phyloP scores from a whole-genome alignment of 2,113 vertebrate species.

The Onychostruthus taczanowskii region DNA sequence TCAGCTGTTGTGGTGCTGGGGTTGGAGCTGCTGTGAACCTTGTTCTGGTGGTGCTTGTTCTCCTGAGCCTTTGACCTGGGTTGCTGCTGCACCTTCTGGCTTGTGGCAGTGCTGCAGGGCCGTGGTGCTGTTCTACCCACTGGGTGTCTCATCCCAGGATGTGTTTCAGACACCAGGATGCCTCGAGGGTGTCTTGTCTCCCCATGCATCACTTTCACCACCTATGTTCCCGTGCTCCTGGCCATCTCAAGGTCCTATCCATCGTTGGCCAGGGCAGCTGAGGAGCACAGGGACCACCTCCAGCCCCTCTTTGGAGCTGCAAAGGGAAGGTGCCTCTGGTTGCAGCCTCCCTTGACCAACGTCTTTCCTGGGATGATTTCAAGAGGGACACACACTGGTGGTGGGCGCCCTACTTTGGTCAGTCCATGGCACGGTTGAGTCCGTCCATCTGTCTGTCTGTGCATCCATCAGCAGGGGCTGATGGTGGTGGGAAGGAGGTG shows the following conservation, averaged over 20 bases:
- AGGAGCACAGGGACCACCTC: neutral
- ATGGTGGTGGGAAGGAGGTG: neutral
- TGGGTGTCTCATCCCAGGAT: neutral
- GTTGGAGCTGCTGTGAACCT: neutral
- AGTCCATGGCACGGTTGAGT: accelerated
- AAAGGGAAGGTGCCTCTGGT: neutral
- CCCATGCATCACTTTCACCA: accelerated
- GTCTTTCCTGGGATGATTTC: neutral
- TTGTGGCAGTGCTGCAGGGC: neutral
- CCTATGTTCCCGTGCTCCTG: accelerated
- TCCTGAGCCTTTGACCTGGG: neutral
- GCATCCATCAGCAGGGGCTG: neutral
- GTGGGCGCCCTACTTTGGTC: neutral
- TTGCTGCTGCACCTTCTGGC: neutral
- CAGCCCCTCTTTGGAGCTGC: neutral
- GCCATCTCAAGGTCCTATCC: neutral
- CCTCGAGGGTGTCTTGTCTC: neutral
- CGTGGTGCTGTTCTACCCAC: neutral
- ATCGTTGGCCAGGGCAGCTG: neutral
- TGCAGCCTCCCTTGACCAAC: neutral
- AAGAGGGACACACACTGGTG: neutral
- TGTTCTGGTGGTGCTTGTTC: neutral
- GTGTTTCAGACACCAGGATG: neutral
- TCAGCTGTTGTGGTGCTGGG: neutral
- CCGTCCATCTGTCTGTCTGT: accelerated